These are phyloP conservation scores for Morpho helenor DNA, from an alignment of 2,888 invertebrate genomes.

Conservation along the genomic window DNA sequence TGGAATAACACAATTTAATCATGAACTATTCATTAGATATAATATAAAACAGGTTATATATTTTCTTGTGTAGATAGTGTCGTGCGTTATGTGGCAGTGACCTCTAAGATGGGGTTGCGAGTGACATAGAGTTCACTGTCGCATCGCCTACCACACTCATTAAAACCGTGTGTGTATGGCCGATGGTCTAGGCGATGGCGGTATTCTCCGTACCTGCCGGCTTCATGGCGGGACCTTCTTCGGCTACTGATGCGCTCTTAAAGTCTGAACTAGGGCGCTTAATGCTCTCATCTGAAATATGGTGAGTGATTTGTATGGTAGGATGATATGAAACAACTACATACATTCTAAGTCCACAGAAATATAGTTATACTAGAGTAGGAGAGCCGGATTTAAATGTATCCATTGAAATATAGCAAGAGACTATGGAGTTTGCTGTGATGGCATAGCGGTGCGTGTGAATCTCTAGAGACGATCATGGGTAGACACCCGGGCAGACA, in stretches of 20 bases:
- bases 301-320: conserved; percentile 71
- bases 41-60: conserved; percentile 77
- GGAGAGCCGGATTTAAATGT: no score
- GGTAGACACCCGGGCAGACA: no score
- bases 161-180: conserved; percentile 55
- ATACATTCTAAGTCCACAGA: conserved; percentile 59
- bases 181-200: conserved; percentile 70
- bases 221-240: conserved; percentile 64
- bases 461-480: no score
- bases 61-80: conserved; percentile 69
- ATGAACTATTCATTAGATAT: conserved; percentile 74
- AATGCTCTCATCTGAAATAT: conserved; percentile 85
- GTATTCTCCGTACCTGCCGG: conserved; percentile 70
- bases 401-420: no score
- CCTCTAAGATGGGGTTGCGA: conserved; percentile 44
- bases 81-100: conserved; percentile 68
- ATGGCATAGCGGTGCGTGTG: no score
- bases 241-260: conserved; percentile 81
- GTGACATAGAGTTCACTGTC: conserved; percentile 60
- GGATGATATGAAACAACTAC: conserved; percentile 55
- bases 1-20: conserved; percentile 79
- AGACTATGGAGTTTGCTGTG: no score
- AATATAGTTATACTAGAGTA: conserved; percentile 13
- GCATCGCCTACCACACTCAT: conserved; percentile 67
- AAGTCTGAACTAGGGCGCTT: conserved; percentile 94